Evolutionary conservation across 1,140 invertebrate genomes (phyloP).

Genomic region (Pinna nobilis): DNA sequence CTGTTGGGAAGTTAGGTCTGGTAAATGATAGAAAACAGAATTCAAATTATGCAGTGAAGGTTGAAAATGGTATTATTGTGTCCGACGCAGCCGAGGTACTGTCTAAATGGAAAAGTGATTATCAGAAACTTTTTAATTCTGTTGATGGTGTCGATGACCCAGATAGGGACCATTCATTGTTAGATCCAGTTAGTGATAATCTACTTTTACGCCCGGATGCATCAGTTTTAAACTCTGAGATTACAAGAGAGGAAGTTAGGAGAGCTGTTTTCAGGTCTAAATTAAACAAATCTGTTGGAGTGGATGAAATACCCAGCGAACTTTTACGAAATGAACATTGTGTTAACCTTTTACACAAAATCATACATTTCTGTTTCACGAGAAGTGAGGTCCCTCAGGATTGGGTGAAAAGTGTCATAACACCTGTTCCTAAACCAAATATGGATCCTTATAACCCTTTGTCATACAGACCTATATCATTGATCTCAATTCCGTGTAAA

Average conservation of each 20-base stretch:
- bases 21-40: neutral
- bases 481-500: too few species aligned
- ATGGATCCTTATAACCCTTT: too few species aligned
- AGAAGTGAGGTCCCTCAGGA: too few species aligned
- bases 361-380: too few species aligned
- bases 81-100: neutral
- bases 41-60: neutral
- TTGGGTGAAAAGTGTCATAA: too few species aligned
- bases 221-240: neutral
- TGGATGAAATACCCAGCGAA: neutral
- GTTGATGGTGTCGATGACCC: too few species aligned
- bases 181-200: neutral
- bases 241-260: neutral
- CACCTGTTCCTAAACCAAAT: too few species aligned
- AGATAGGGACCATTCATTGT: slow-evolving; percentile 5
- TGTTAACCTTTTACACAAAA: neutral
- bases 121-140: slow-evolving; percentile 8
- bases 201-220: neutral
- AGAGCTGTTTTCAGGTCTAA: neutral
- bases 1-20: neutral
- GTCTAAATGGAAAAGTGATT: neutral
- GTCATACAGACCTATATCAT: too few species aligned
- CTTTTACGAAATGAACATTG: neutral
- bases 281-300: neutral
- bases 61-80: neutral